A percentile compares a stretch with the other conserved stretches of the same genome.
These are phyloP conservation scores for Sphaeridia pumilis DNA, from an alignment of 2,888 invertebrate species.

Conservation along the genomic window DNA sequence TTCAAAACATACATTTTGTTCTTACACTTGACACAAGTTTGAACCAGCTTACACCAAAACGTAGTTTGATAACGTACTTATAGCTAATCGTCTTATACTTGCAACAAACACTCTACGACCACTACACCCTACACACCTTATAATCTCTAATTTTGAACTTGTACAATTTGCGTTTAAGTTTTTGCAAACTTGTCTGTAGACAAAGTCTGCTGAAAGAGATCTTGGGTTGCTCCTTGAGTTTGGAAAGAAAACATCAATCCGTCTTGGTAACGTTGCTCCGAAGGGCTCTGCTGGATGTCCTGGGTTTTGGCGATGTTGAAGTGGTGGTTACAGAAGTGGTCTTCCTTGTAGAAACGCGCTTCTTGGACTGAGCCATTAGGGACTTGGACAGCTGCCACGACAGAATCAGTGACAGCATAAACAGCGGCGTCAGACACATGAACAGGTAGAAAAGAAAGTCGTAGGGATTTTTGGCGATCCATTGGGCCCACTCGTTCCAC, in stretches of 20 bases:
- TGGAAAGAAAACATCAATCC: constrained; percentile 2
- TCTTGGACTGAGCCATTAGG: constrained; percentile 14
- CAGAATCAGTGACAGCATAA: constrained; percentile 18
- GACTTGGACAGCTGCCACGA: constrained; percentile 24
- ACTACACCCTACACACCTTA: too few relatives aligned
- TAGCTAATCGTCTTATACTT: too few relatives aligned
- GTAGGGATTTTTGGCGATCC: constrained; percentile 24
- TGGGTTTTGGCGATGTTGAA: constrained; percentile 2
- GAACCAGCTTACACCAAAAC: too few relatives aligned
- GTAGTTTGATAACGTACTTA: too few relatives aligned
- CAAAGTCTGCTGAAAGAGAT: neutral
- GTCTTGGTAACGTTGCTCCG: constrained; percentile 16
- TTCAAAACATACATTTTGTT: too few relatives aligned
- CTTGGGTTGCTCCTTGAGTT: neutral
- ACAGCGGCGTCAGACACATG: constrained; percentile 19
- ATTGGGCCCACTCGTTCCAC: constrained; percentile 20
- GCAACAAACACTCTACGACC: too few relatives aligned
- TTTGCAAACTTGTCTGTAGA: too few relatives aligned
- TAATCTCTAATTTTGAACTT: too few relatives aligned
- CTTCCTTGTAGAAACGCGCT: constrained; percentile 11
- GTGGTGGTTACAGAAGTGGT: neutral
- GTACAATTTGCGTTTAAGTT: too few relatives aligned
- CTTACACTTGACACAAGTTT: too few relatives aligned
- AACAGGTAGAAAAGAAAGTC: constrained; percentile 23
- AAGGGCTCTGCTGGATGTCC: constrained; percentile 13